Evolutionary conservation across 92 coral and sea anemone species (phyloP).

Genomic region (Plumapathes pennacea): DNA sequence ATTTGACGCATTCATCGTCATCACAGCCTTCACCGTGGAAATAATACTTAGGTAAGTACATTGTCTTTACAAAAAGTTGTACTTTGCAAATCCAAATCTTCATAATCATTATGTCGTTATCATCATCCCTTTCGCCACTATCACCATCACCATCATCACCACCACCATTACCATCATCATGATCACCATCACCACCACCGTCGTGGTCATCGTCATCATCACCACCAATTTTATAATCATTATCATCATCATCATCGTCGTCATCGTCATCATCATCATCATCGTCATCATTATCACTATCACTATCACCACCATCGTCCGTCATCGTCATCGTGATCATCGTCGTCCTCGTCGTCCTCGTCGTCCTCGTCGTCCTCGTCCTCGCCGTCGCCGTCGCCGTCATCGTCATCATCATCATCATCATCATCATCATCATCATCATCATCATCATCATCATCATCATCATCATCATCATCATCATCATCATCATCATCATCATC

Average conservation of each 20-base stretch:
- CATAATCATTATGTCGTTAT: too few species aligned
- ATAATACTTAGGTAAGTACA: conserved; percentile 52
- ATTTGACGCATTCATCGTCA: conserved; percentile 60
- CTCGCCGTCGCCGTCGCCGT: conserved; percentile 2
- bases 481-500: conserved; percentile 2
- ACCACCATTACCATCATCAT: too few species aligned
- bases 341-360: conserved; percentile 1
- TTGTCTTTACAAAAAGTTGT: too few species aligned
- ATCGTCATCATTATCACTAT: background rate
- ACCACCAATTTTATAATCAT: too few species aligned
- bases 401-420: conserved; percentile 2
- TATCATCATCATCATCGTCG: too few species aligned
- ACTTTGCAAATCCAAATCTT: too few species aligned
- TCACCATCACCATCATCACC: too few species aligned
- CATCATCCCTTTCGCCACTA: too few species aligned
- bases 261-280: background rate
- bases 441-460: conserved; percentile 1
- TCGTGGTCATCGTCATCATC: too few species aligned
- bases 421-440: conserved; percentile 2
- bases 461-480: conserved; percentile 2
- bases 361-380: background rate
- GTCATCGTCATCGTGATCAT: conserved; percentile 1
- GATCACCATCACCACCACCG: too few species aligned
- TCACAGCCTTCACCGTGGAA: conserved; percentile 63
- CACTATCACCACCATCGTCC: conserved; percentile 2